Percentiles rank a stretch among this genome's conserved stretches.
phyloP scores from a whole-genome alignment of 1,140 invertebrate species.

The Planococcus citri region DNA sequence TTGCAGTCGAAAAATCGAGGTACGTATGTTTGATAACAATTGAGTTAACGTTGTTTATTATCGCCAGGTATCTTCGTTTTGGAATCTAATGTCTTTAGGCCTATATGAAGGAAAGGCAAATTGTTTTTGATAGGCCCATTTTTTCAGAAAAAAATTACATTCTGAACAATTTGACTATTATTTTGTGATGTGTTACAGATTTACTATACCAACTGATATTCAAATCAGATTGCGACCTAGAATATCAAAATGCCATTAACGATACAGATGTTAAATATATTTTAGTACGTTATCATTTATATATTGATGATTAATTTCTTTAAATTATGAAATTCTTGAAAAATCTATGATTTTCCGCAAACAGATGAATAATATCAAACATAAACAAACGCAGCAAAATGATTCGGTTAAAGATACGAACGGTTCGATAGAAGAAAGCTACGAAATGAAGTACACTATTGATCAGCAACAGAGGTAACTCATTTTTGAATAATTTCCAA shows the following conservation, averaged over 20 bases:
- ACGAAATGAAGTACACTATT: conserved; percentile 1
- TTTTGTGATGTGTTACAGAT: background rate
- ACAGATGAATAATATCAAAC: conserved; percentile 7
- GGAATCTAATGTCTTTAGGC: too few species aligned
- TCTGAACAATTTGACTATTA: too few species aligned
- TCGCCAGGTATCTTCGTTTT: too few species aligned
- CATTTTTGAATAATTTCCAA: background rate
- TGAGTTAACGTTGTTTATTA: too few species aligned
- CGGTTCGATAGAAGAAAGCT: background rate
- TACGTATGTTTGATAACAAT: too few species aligned
- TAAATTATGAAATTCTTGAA: background rate
- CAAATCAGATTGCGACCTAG: background rate
- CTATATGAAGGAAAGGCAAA: too few species aligned
- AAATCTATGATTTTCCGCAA: background rate
- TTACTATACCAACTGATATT: background rate
- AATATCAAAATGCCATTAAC: background rate
- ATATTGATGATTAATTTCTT: background rate
- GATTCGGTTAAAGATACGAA: background rate
- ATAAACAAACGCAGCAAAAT: background rate
- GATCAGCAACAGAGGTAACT: conserved; percentile 4
- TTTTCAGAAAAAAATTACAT: too few species aligned
- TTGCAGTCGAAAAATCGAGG: conserved; percentile 8
- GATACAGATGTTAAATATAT: conserved; percentile 10
- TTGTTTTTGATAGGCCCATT: too few species aligned
- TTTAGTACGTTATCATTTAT: conserved; percentile 13